These are phyloP conservation scores for Erethizon dorsatum DNA, from an alignment of 2,797 vertebrate genomes.

Conservation along the genomic window DNA sequence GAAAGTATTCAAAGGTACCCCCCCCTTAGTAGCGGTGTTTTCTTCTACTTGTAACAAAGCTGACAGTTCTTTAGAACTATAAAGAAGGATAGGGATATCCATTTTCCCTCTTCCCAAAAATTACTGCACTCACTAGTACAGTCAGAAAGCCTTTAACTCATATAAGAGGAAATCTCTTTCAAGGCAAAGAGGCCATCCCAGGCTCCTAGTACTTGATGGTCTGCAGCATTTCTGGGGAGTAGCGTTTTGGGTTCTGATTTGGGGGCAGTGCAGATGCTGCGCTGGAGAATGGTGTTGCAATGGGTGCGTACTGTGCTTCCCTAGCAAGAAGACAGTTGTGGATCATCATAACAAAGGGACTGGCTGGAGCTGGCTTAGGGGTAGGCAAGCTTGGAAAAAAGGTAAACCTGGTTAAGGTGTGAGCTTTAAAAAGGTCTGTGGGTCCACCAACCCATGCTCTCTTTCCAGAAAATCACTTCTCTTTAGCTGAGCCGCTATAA, in stretches of 20 bases:
- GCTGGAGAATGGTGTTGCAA: background rate
- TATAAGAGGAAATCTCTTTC: slow-evolving; percentile 54
- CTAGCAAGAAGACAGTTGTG: background rate
- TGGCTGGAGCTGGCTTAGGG: background rate
- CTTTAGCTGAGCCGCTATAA: background rate
- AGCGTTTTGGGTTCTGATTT: background rate
- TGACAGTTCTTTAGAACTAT: slow-evolving; percentile 8
- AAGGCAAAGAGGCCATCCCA: background rate
- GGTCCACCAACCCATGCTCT: background rate
- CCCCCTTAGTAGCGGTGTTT: background rate
- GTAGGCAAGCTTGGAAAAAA: background rate
- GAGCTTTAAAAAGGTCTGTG: background rate
- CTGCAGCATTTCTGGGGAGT: slow-evolving; percentile 30
- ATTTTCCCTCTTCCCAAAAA: slow-evolving; percentile 34
- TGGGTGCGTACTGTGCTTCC: background rate
- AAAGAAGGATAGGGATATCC: background rate
- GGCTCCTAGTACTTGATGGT: background rate
- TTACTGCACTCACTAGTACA: background rate
- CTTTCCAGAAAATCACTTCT: background rate
- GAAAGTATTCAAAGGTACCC: background rate
- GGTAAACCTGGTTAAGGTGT: background rate
- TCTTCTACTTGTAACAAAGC: background rate
- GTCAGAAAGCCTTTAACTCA: slow-evolving; percentile 45
- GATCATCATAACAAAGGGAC: background rate
- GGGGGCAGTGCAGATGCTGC: background rate